Evolutionary conservation across 2,888 invertebrate species (phyloP).

Genomic region (Eristalinus sepulchralis): DNA sequence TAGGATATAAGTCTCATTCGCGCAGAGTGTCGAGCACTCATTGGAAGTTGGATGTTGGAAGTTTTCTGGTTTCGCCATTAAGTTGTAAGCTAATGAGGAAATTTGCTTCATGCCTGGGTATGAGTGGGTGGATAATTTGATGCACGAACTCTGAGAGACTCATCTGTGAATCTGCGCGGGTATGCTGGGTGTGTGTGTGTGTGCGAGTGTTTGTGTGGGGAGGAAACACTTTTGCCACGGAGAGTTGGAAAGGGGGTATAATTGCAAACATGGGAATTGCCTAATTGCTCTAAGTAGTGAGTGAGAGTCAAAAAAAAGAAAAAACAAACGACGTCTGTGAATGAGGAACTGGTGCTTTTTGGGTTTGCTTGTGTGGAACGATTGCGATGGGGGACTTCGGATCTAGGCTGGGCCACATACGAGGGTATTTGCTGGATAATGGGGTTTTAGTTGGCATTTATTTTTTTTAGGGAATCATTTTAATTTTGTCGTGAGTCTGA

Average conservation of each 20-base stretch:
- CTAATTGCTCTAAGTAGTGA: slow-evolving; percentile 76
- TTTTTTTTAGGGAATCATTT: slow-evolving; percentile 12
- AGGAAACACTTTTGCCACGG: slow-evolving; percentile 42
- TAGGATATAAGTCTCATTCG: slow-evolving; percentile 50
- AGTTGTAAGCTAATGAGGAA: slow-evolving; percentile 72
- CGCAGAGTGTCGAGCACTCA: slow-evolving; percentile 58
- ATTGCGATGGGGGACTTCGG: not conserved
- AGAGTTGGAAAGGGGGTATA: slow-evolving; percentile 72
- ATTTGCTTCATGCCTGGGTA: slow-evolving; percentile 51
- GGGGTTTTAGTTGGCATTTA: slow-evolving; percentile 42
- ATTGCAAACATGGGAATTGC: slow-evolving; percentile 79
- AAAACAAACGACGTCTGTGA: not conserved
- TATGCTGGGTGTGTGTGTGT: not conserved
- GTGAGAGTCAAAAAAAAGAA: slow-evolving; percentile 14
- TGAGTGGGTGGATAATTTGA: slow-evolving; percentile 56
- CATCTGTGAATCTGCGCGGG: not conserved
- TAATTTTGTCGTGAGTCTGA: no score
- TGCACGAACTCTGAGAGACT: slow-evolving; percentile 20
- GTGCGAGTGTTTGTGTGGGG: slow-evolving; percentile 21
- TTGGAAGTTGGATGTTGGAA: slow-evolving; percentile 60
- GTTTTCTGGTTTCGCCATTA: slow-evolving; percentile 58
- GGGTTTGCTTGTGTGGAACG: not conserved
- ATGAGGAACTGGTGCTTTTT: not conserved
- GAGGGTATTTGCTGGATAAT: slow-evolving; percentile 38
- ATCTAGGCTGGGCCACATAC: slow-evolving; percentile 7